phyloP scores from a whole-genome alignment of 2,888 invertebrate species.

The Brachyopa scutellaris region DNA sequence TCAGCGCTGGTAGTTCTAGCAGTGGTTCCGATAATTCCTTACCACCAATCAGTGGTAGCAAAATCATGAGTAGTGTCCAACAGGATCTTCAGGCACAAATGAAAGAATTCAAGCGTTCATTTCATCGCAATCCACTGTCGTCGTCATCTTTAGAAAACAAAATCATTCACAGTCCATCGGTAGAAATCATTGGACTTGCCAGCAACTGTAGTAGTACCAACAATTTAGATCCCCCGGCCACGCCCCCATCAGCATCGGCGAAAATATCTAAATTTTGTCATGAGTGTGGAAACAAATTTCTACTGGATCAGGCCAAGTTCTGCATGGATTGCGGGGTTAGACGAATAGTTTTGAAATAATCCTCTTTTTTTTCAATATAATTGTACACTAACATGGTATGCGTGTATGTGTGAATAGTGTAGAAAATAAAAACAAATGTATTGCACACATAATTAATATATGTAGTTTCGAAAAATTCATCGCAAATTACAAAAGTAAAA shows the following conservation, averaged over 20 bases:
- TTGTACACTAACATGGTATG: conserved; percentile 54
- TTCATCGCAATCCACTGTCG: conserved; percentile 60
- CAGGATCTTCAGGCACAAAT: conserved; percentile 65
- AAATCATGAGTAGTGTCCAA: conserved; percentile 28
- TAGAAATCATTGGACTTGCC: conserved; percentile 33
- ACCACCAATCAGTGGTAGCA: conserved; percentile 74
- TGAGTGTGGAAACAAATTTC: conserved; percentile 94
- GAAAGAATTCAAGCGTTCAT: conserved; percentile 36
- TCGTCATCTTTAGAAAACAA: conserved; percentile 67
- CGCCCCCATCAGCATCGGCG: conserved; percentile 71
- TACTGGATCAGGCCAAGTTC: conserved; percentile 92
- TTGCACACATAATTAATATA: conserved; percentile 17
- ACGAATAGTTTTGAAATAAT: conserved; percentile 84
- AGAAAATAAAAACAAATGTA: conserved; percentile 9
- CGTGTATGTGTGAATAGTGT: conserved; percentile 27
- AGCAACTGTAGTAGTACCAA: conserved; percentile 82
- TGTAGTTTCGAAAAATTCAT: conserved; percentile 12
- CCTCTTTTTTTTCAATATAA: background rate
- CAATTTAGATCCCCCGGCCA: conserved; percentile 66
- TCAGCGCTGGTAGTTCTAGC: conserved; percentile 83
- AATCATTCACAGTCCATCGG: conserved; percentile 38
- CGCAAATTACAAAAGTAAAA: too few relatives aligned
- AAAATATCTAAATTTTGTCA: conserved; percentile 92
- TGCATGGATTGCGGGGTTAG: conserved; percentile 96
- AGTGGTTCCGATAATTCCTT: conserved; percentile 86